Conservation (phyloP, 53 echinoderm and acorn worm species). For the Luidia sarsii region DNA sequence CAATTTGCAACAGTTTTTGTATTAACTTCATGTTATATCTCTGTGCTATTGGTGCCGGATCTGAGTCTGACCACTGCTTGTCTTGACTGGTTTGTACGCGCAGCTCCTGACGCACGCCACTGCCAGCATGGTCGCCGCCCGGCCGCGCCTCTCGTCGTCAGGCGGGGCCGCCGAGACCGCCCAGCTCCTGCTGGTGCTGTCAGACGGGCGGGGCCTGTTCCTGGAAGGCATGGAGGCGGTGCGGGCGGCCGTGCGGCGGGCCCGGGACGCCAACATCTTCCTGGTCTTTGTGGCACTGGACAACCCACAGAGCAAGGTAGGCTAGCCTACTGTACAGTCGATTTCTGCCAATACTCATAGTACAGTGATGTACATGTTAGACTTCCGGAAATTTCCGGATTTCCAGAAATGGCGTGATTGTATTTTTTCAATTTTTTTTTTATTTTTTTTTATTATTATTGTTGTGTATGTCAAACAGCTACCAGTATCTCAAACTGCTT, state of each 20-base stretch:
- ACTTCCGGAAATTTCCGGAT: too few species aligned
- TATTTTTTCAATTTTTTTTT: too few species aligned
- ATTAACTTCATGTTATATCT: too few species aligned
- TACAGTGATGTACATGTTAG: too few species aligned
- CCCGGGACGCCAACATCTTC: conserved; percentile 92
- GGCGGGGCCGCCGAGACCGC: conserved; percentile 79
- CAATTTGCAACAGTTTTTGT: too few species aligned
- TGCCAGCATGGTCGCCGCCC: conserved; percentile 77
- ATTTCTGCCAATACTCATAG: neutral
- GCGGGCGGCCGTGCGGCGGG: conserved; percentile 77
- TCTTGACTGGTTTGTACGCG: too few species aligned
- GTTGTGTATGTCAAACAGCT: too few species aligned
- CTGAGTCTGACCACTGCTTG: too few species aligned
- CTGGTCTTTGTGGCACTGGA: conserved; percentile 93
- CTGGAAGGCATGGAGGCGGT: conserved; percentile 98
- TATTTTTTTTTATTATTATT: too few species aligned
- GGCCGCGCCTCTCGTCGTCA: conserved; percentile 56
- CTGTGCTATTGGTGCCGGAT: too few species aligned
- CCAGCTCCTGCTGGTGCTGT: conserved; percentile 90
- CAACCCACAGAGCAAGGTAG: conserved; percentile 93
- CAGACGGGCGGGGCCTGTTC: conserved; percentile 93
- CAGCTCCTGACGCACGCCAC: conserved; percentile 60
- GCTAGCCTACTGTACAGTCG: neutral
- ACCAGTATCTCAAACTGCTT: too few species aligned
- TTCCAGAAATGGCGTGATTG: too few species aligned